A percentile compares a stretch with the other conserved stretches of the same genome.
These are phyloP conservation scores for Cettia cetti DNA, from an alignment of 2,113 vertebrate genomes.

Conservation along the genomic window DNA sequence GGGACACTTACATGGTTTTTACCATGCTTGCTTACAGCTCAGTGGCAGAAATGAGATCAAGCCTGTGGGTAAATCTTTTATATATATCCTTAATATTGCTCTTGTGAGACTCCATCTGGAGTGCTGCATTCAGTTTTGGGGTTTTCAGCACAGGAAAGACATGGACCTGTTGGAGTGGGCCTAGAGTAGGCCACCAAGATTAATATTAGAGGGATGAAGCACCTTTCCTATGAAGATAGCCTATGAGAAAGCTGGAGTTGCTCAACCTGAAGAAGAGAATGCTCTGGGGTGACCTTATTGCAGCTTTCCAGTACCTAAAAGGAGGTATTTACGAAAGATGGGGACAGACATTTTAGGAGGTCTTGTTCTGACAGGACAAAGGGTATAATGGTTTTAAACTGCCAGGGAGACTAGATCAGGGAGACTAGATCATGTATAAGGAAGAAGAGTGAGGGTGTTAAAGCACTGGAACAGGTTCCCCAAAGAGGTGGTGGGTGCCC, in stretches of 20 bases:
- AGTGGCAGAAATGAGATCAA: neutral
- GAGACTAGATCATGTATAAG: neutral
- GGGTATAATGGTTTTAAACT: neutral
- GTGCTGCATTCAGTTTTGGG: neutral
- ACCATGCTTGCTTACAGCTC: neutral
- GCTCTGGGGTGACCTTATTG: neutral
- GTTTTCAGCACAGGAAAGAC: neutral
- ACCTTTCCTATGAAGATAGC: neutral
- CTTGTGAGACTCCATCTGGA: neutral
- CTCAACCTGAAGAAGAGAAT: neutral
- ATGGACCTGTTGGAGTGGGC: neutral
- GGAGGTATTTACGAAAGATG: neutral
- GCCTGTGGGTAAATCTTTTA: neutral
- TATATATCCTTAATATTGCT: neutral
- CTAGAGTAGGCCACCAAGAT: neutral
- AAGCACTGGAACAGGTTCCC: neutral
- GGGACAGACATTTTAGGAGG: neutral
- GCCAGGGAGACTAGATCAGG: neutral
- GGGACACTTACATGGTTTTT: neutral
- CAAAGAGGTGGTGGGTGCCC: neutral
- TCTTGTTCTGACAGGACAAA: neutral
- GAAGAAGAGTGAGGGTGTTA: neutral
- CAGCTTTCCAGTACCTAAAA: neutral
- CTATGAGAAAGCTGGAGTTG: neutral
- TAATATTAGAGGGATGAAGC: neutral